Percentiles rank a stretch among this genome's conserved stretches.
These are phyloP conservation scores for Sympetrum striolatum DNA, from an alignment of 2,888 invertebrate genomes.

Conservation along the genomic window DNA sequence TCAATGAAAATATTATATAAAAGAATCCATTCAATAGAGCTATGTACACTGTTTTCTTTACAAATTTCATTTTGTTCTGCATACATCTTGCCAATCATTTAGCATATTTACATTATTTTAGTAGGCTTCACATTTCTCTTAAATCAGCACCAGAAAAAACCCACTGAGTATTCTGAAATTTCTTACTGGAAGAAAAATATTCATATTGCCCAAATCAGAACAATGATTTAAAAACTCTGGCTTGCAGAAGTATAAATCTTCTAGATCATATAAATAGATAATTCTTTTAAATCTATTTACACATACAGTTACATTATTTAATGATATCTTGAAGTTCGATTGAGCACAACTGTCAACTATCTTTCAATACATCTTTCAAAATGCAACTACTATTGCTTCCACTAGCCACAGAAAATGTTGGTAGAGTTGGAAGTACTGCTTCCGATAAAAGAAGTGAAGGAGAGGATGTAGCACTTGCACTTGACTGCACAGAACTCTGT, in stretches of 20 bases:
- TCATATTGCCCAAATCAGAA: background rate
- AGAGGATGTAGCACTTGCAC: conserved; percentile 56
- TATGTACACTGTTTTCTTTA: background rate
- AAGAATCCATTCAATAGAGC: background rate
- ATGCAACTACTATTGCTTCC: conserved; percentile 68
- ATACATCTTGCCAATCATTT: background rate
- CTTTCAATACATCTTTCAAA: conserved; percentile 68
- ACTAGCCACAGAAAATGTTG: conserved; percentile 61
- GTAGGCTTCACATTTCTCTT: background rate
- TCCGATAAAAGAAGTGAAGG: conserved; percentile 62
- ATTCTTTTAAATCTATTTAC: background rate
- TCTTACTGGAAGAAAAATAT: background rate
- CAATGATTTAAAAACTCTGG: background rate
- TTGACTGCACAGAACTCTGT: conserved; percentile 49
- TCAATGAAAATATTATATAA: background rate
- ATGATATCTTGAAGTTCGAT: background rate
- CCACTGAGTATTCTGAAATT: background rate
- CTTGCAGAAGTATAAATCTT: background rate
- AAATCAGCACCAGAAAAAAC: background rate
- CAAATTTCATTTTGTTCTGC: background rate
- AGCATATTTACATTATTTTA: background rate
- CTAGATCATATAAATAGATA: background rate
- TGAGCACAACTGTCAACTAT: conserved; percentile 52
- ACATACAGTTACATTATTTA: background rate
- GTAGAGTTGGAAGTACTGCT: conserved; percentile 65